A percentile compares a stretch with the other conserved stretches of the same genome.
phyloP scores from a whole-genome alignment of 2,888 invertebrate species.

The Antheraea yamamai region DNA sequence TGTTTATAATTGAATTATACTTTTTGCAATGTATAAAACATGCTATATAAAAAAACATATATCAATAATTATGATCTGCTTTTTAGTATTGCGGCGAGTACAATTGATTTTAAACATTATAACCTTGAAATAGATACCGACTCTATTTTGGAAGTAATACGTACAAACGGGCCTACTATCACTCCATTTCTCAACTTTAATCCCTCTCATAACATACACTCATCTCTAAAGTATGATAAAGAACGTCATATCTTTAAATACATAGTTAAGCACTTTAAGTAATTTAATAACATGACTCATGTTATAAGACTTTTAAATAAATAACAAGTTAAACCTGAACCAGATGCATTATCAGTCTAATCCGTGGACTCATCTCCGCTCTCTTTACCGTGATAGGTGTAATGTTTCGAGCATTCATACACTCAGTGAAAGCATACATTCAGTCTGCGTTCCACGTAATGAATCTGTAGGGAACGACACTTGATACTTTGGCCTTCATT shows the following conservation, averaged over 20 bases:
- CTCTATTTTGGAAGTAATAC: background rate
- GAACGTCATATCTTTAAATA: background rate
- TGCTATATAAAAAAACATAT: no score
- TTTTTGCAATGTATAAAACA: no score
- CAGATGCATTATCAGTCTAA: slow-evolving; percentile 25
- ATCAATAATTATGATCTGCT: no score
- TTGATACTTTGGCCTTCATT: slow-evolving; percentile 70
- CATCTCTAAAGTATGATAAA: slow-evolving; percentile 4
- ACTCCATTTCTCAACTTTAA: background rate
- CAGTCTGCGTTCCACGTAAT: slow-evolving; percentile 68
- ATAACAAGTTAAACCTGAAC: slow-evolving; percentile 19
- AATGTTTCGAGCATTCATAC: slow-evolving; percentile 68
- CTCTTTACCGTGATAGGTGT: slow-evolving; percentile 57
- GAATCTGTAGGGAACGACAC: slow-evolving; percentile 67
- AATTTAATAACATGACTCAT: slow-evolving; percentile 13
- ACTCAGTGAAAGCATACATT: slow-evolving; percentile 74
- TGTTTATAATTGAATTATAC: no score
- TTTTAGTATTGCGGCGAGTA: no score
- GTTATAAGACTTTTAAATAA: slow-evolving; percentile 18
- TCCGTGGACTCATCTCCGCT: slow-evolving; percentile 41
- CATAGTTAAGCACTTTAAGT: slow-evolving; percentile 10
- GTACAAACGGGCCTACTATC: background rate
- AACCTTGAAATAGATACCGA: slow-evolving; percentile 15
- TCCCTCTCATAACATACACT: background rate
- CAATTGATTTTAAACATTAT: background rate